A percentile compares a stretch with the other conserved stretches of the same genome.
These are phyloP conservation scores for Pipistrellus pipistrellus DNA, from an alignment of 2,797 vertebrate species.

Conservation along the genomic window DNA sequence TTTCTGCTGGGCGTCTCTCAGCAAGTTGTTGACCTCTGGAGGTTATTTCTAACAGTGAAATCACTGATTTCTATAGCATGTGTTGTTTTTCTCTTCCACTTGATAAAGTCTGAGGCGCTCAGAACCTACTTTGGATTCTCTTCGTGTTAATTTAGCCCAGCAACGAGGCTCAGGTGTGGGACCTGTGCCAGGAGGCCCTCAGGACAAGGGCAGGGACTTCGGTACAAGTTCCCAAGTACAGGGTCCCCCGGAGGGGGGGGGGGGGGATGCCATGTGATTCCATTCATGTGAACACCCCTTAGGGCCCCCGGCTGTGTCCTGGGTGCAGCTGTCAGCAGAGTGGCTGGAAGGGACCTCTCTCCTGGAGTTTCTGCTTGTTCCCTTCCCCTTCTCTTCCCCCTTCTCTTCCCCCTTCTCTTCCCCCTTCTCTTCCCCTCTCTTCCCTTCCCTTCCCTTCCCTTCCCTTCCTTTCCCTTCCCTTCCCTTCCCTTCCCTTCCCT, in stretches of 20 bases:
- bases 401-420: too few relatives aligned
- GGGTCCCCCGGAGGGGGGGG: too few relatives aligned
- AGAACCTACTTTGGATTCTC: background rate
- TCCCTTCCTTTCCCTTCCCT: too few relatives aligned
- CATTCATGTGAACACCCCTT: background rate
- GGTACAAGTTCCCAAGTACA: background rate
- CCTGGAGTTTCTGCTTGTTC: background rate
- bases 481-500: too few relatives aligned
- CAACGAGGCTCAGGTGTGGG: background rate
- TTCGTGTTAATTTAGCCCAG: background rate
- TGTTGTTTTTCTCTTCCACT: background rate
- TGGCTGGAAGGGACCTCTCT: background rate
- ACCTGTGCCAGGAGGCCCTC: too few relatives aligned
- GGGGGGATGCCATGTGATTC: background rate
- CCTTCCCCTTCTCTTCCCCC: fast-evolving
- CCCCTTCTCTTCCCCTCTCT: too few relatives aligned
- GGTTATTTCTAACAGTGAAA: background rate
- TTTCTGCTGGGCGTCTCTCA: background rate
- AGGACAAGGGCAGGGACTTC: background rate
- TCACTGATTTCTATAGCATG: background rate
- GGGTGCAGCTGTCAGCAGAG: background rate
- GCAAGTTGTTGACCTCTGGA: background rate
- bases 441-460: too few relatives aligned
- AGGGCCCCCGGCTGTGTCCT: fast-evolving
- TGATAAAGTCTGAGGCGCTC: too few relatives aligned